Percentiles rank a stretch among this genome's conserved stretches.
Evolutionary conservation across 2,113 vertebrate genomes (phyloP).

Genomic region (Pangasianodon hypophthalmus): DNA sequence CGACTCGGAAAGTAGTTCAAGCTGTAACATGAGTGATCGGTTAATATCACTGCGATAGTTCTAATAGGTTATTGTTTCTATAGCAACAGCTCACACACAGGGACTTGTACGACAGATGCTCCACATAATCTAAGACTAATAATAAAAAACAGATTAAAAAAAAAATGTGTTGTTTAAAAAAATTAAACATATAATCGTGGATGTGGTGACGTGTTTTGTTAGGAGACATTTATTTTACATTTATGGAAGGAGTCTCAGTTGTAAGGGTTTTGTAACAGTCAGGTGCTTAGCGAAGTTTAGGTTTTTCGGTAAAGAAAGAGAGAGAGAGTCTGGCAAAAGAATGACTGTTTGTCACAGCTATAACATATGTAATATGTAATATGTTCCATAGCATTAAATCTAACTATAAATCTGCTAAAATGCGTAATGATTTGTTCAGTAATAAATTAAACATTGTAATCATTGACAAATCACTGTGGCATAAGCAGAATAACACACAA

Average conservation of each 20-base stretch:
- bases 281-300: too few species aligned
- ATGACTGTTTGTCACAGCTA: not conserved
- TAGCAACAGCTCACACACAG: too few species aligned
- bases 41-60: too few species aligned
- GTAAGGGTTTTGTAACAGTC: too few species aligned
- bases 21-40: too few species aligned
- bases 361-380: not conserved
- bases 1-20: too few species aligned
- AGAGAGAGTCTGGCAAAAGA: not conserved
- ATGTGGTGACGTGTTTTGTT: not conserved
- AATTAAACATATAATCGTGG: not conserved
- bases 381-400: not conserved
- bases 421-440: not conserved
- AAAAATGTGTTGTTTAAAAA: not conserved
- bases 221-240: not conserved
- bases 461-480: too few species aligned
- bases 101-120: not conserved
- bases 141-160: not conserved
- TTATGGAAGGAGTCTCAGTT: not conserved
- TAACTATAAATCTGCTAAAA: not conserved
- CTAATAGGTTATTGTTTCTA: too few species aligned
- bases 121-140: not conserved
- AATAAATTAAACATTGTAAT: not conserved
- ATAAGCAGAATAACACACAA: not conserved
- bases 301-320: not conserved